Base-by-base conservation (phyloP, 2,888 invertebrate genomes). In the Subacronicta megacephala region DNA sequence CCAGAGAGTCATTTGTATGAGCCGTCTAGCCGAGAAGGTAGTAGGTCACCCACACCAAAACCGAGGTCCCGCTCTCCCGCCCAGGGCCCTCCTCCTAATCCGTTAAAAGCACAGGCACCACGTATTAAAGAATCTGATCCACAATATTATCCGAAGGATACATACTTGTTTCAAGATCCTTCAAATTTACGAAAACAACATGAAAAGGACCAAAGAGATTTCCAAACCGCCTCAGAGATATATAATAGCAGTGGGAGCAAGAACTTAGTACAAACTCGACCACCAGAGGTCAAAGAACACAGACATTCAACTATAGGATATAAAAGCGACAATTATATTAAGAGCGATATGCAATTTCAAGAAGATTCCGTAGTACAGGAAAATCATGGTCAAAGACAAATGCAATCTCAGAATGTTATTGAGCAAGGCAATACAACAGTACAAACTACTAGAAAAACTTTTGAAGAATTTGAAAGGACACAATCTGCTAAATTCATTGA, bases 61-160 rank as follows among this genome's bases (percentile, higher is more conserved):
- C 90, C 86, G 33, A 91, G 96, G 67, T 94, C 95, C 0, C 95
- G 95, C 56, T 97, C 97, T 9, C 97, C 97, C 13, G 97, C 96
- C 2, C 95, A 95, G 41, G 97, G 96, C 9, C 96, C 96, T 38
- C 96, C 96, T 62, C 95, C 95, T 40, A 96, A 96, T 85, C 96
- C 96, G 2, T 77, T 96, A 29, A 95, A 95, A 77, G 96, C 96
- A 53, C 96, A 96, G 26, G 96, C 96, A 0, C 96, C 96, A 1
- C 94, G 95, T 47, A 90, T 96, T 42, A 95, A 95, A 82, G 96
- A 96, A 29, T 72, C 75, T 42, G 91, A 77, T 74, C 92, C 77
- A 75, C 93, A 81, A 84, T 89, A 64, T 79, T 93, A 72, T 84
- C 84, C 44, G 77, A 57, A 57, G 20, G 93, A 84, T 82, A 89